Evolutionary conservation across 2,888 invertebrate species (phyloP).

Genomic region (Pseudanteris insignis): DNA sequence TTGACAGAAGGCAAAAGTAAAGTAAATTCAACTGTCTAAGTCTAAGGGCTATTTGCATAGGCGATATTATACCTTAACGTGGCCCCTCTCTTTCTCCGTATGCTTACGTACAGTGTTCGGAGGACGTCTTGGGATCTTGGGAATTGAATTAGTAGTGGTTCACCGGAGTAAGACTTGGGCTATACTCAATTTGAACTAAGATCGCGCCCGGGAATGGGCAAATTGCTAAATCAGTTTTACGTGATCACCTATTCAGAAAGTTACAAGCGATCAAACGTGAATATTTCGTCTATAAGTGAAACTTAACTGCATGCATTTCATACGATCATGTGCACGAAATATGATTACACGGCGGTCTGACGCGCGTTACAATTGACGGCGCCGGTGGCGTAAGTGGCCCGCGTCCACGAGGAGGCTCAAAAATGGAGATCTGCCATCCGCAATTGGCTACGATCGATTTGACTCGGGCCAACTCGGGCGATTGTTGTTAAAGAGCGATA

Average conservation of each 20-base stretch:
- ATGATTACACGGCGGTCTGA: constrained; percentile 26
- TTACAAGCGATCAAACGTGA: constrained; percentile 59
- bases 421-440: constrained; percentile 29
- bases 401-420: background rate
- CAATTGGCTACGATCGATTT: constrained; percentile 52
- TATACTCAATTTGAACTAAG: constrained; percentile 66
- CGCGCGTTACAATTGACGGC: constrained; percentile 9
- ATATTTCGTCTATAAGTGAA: constrained; percentile 48
- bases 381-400: background rate
- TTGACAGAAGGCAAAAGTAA: constrained; percentile 47
- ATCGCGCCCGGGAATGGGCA: constrained; percentile 62
- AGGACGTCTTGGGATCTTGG: constrained; percentile 62
- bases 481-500: constrained; percentile 32
- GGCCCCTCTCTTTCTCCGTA: constrained; percentile 40
- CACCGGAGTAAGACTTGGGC: constrained; percentile 64
- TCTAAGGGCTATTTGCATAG: constrained; percentile 67
- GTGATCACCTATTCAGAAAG: constrained; percentile 67
- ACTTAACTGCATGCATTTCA: constrained; percentile 44
- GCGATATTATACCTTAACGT: constrained; percentile 64
- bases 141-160: constrained; percentile 67
- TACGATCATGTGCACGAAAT: constrained; percentile 36
- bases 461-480: constrained; percentile 40
- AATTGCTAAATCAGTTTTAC: constrained; percentile 67
- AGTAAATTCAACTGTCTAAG: constrained; percentile 65
- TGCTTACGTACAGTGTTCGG: constrained; percentile 44